These are phyloP conservation scores for Carterocephalus palaemon DNA, from an alignment of 2,888 invertebrate species.

Conservation along the genomic window DNA sequence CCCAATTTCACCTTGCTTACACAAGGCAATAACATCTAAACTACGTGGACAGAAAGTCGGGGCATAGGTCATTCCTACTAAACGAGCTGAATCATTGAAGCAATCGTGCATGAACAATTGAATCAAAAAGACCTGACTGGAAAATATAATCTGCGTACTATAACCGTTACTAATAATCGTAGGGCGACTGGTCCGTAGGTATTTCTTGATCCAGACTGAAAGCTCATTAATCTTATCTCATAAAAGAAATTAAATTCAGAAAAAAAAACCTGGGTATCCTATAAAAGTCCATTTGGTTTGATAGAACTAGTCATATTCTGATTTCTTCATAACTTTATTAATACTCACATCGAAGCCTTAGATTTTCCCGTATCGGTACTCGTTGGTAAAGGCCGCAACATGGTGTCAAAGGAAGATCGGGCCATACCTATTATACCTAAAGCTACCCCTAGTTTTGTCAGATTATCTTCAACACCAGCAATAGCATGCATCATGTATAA, in stretches of 20 bases:
- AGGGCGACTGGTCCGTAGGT: no score
- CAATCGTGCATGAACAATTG: no score
- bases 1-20: background rate
- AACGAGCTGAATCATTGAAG: no score
- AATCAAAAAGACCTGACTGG: no score
- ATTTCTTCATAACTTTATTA: background rate
- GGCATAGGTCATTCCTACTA: no score
- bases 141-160: no score
- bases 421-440: constrained; percentile 81
- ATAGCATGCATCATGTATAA: constrained; percentile 74
- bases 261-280: background rate
- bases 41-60: no score
- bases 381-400: constrained; percentile 62
- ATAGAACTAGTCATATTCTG: no score
- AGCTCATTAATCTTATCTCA: no score
- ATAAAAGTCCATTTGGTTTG: no score
- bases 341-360: constrained; percentile 47
- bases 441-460: constrained; percentile 61
- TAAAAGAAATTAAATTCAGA: background rate
- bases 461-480: constrained; percentile 75
- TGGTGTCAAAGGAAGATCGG: constrained; percentile 76
- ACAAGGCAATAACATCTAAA: background rate
- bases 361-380: constrained; percentile 43
- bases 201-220: no score
- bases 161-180: no score